Evolutionary conservation across 2,113 vertebrate genomes (phyloP), one percentile per base, ranked within the genome.

Genomic region (Siniperca knerii): DNA sequence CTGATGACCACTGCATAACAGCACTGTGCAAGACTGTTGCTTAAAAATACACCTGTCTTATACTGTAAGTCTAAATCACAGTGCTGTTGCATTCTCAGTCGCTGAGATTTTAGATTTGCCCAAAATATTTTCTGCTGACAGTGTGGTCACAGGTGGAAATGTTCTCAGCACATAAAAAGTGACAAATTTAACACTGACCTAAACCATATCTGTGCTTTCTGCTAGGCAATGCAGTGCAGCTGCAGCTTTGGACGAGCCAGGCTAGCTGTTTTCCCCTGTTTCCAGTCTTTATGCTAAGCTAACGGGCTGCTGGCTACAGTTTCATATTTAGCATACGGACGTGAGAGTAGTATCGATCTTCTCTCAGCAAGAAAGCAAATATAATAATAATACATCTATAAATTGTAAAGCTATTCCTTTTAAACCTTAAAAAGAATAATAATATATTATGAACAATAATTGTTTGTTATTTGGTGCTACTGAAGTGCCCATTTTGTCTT

Each of bases 61-160:
- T 75, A 62, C 35, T 37, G 35, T 37, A 37, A 70, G 44, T 62
- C 66, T 8, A 35, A 48, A 82, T 82, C 46, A 68, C 11, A 50
- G 58, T 33, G 11, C 7, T 54, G 50, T 21, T 73, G 60, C 55
- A 79, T 58, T 20, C 33, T 44, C 33, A 65, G 15, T 79, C 1
- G 2, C 52, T 44, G 35, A 62, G n/a, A 75, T 84, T 54, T 67
- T 71, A 52, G 58, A 65, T 66, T 73, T 76, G 25, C 69, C 23
- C n/a, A 46, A 78, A 81, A 70, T 80, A 54, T 50, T 64, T 79
- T 82, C 62, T 75, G 69, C 69, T 55, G 66, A 57, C 37, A 25
- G 21, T 44, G 72, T 55, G 62, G 40, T 68, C 33, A 40, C n/a
- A 21, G 6, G 37, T 52, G 23, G 62, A 81, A 58, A 76, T 62